Conservation (phyloP, 1,140 invertebrate species). For the Achatina immaculata region DNA sequence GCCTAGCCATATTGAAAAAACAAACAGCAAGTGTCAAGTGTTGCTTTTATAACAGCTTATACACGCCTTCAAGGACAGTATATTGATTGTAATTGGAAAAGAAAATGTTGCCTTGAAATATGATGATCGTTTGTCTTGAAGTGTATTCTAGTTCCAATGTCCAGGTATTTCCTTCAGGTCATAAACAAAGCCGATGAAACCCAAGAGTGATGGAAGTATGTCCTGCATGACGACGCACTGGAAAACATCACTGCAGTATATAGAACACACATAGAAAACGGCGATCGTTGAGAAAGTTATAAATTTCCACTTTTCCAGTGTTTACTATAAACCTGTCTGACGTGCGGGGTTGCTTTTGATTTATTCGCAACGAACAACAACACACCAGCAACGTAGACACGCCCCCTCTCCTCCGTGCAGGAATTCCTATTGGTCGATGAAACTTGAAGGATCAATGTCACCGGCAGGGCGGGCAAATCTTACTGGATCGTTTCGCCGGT, state of each 20-base stretch:
- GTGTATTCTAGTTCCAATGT: neutral
- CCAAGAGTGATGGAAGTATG: neutral
- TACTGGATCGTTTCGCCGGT: neutral
- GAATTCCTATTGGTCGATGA: neutral
- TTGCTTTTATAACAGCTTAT: neutral
- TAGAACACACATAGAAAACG: neutral
- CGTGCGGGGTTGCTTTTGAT: too few species aligned
- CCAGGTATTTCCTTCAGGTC: neutral
- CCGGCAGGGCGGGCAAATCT: neutral
- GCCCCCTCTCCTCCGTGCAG: neutral
- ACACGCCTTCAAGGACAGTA: neutral
- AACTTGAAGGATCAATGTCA: neutral
- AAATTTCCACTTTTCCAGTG: conserved; percentile 2
- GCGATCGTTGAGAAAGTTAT: neutral
- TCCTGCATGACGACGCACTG: neutral
- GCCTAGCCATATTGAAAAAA: too few species aligned
- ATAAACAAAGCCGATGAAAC: neutral
- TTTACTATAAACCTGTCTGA: conserved; percentile 7
- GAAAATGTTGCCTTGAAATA: too few species aligned
- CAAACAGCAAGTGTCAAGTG: too few species aligned
- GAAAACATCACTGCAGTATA: conserved; percentile 8
- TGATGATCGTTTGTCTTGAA: too few species aligned
- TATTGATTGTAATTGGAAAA: neutral
- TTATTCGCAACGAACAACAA: neutral
- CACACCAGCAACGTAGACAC: neutral